Conservation (phyloP, 2,888 invertebrate genomes). For the Caenorhabditis sp. region DNA sequence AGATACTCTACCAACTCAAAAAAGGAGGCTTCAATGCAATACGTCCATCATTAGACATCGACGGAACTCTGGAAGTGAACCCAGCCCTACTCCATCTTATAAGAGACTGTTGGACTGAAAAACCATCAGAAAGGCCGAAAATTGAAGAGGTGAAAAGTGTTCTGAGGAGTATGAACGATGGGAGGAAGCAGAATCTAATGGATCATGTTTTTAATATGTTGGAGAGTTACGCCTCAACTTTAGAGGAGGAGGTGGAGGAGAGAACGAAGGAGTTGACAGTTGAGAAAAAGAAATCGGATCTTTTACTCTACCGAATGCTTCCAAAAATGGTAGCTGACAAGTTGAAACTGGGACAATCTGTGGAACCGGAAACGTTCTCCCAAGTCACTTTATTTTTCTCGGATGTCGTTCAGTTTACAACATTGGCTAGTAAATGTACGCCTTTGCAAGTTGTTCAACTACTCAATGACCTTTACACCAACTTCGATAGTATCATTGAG, state of each 20-base stretch:
- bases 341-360: slow-evolving; percentile 73
- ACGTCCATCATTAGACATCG: slow-evolving; percentile 59
- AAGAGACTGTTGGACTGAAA: slow-evolving; percentile 77
- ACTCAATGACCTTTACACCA: slow-evolving; percentile 79
- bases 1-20: slow-evolving; percentile 68
- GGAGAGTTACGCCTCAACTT: slow-evolving; percentile 72
- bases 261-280: slow-evolving; percentile 73
- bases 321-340: slow-evolving; percentile 74
- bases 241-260: slow-evolving; percentile 73
- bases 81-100: slow-evolving; percentile 66
- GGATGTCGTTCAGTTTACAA: slow-evolving; percentile 76
- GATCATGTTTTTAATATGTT: slow-evolving; percentile 78
- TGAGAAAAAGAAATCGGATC: slow-evolving; percentile 80
- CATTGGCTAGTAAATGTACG: slow-evolving; percentile 71
- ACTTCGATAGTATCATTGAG: slow-evolving; percentile 80
- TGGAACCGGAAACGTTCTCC: slow-evolving; percentile 73
- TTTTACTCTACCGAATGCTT: slow-evolving; percentile 77
- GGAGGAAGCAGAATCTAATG: slow-evolving; percentile 73
- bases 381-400: slow-evolving; percentile 76
- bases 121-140: slow-evolving; percentile 70
- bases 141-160: slow-evolving; percentile 63
- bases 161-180: slow-evolving; percentile 45
- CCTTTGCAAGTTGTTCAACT: slow-evolving; percentile 76
- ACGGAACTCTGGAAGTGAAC: slow-evolving; percentile 41
- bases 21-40: slow-evolving; percentile 66